A percentile compares a stretch with the other conserved stretches of the same genome.
These are phyloP conservation scores for Scolopax mira DNA, from an alignment of 2,113 vertebrate genomes.

Conservation along the genomic window DNA sequence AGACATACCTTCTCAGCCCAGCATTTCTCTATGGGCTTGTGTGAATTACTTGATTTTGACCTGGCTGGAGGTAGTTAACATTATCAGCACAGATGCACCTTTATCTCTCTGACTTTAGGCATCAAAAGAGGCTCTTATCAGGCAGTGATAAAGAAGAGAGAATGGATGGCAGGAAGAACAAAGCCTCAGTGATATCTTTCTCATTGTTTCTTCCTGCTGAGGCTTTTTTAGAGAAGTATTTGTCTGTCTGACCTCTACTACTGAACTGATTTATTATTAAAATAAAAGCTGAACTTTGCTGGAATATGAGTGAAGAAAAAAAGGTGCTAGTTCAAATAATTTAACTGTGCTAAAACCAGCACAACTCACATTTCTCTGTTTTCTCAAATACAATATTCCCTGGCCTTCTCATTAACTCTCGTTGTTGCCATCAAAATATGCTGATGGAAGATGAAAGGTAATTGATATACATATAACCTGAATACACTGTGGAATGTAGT, in stretches of 20 bases:
- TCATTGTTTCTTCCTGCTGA: background rate
- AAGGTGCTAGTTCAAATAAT: background rate
- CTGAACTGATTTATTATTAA: conserved; percentile 13
- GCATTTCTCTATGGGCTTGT: accelerated
- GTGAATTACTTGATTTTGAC: background rate
- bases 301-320: background rate
- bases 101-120: conserved; percentile 38
- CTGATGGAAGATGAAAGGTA: conserved; percentile 19
- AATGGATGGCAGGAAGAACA: conserved; percentile 4
- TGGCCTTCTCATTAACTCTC: conserved; percentile 14
- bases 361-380: background rate
- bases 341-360: background rate
- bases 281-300: conserved; percentile 7
- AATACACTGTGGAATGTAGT: background rate
- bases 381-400: background rate
- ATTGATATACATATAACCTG: background rate
- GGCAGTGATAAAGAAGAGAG: background rate
- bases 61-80: conserved; percentile 10
- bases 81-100: background rate
- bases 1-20: background rate
- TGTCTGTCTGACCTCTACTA: conserved; percentile 23
- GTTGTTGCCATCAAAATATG: background rate
- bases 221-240: background rate
- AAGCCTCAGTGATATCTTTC: background rate
- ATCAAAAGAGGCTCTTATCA: conserved; percentile 12